These are phyloP conservation scores for Orientallactaga bullata DNA, from an alignment of 2,113 vertebrate species.

Conservation along the genomic window DNA sequence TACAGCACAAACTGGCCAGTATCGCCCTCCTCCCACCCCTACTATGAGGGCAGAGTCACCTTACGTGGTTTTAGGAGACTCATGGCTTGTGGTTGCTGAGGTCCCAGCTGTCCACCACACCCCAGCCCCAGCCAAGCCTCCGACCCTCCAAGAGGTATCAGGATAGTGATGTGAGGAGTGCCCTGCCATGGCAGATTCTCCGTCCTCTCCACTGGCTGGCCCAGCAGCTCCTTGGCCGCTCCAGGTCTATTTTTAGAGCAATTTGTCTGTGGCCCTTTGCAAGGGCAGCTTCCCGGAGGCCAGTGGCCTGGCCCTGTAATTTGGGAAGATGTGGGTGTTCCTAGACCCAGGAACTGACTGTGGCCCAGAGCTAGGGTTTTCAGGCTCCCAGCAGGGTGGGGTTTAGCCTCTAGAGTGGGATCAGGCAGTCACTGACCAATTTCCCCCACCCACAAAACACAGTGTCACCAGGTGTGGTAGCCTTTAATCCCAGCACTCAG, in stretches of 20 bases:
- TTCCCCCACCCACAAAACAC: not conserved
- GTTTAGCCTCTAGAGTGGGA: not conserved
- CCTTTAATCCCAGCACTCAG: too few species aligned
- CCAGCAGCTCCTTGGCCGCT: not conserved
- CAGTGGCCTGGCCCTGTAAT: slow-evolving; percentile 83
- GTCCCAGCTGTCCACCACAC: not conserved
- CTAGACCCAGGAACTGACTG: slow-evolving; percentile 77
- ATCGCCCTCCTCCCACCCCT: too few species aligned
- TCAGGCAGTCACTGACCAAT: not conserved
- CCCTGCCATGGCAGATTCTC: not conserved
- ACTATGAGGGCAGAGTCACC: not conserved
- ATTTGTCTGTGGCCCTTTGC: slow-evolving; percentile 79
- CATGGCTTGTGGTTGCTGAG: not conserved
- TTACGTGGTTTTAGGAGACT: not conserved
- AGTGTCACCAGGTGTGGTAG: too few species aligned
- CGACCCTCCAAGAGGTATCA: not conserved
- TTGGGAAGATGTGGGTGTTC: slow-evolving; percentile 87
- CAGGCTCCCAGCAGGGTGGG: slow-evolving; percentile 65
- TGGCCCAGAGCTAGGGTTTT: slow-evolving; percentile 70
- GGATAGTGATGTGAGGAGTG: not conserved
- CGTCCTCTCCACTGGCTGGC: not conserved
- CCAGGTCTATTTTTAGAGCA: slow-evolving; percentile 88
- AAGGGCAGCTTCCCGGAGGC: slow-evolving; percentile 69
- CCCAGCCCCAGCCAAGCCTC: not conserved
- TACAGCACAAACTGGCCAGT: not conserved